Base-by-base conservation (phyloP, 2,888 invertebrate species). In the Synanthedon formicaeformis region DNA sequence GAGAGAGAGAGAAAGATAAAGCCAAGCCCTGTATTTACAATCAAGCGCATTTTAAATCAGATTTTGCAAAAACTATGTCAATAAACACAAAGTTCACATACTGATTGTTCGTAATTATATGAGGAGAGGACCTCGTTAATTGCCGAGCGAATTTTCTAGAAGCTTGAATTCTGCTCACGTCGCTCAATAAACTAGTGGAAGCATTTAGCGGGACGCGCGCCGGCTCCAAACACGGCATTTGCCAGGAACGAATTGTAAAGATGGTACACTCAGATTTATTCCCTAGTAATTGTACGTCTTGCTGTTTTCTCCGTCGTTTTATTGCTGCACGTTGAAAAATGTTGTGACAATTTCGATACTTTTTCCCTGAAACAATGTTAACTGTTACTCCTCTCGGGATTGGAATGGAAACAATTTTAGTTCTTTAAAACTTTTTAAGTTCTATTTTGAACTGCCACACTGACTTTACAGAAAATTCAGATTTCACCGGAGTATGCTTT, bases 81-180 rank as follows among this genome's bases (percentile, higher is more conserved):
- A 34, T 2, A 10, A 34, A 10, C 34, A 10, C 8, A 6, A 34
- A 34, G 34, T 34, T 40, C 13, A 11, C 45, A 13, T 45, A 45
- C 45, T 45, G 45, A 13, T 45, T 50, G 50, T 50, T 12, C 11
- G 2, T 50, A n/a, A 27, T 50, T 40, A 23, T 13, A 34, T 50
- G 49, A 50, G 49, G 49, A 52, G 50, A 51, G 51, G 53, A 41
- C 48, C 52, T 41, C 52, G 53, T 54, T 57, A 55, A 57, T 57
- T 57, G 54, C 53, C 41, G 51, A 53, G 50, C 51, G 52, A 70
- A 75, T 74, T 77, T 77, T 71, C 71, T 58, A 58, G 63, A 60
- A 55, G 66, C 67, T 67, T 71, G 64, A 61, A 83, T 78, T 81
- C 83, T 49, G 55, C 68, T 75, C 83, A 82, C 83, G 83, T 81